These are phyloP conservation scores for Phymorhynchus buccinoides DNA, from an alignment of 1,140 invertebrate species.

Conservation along the genomic window DNA sequence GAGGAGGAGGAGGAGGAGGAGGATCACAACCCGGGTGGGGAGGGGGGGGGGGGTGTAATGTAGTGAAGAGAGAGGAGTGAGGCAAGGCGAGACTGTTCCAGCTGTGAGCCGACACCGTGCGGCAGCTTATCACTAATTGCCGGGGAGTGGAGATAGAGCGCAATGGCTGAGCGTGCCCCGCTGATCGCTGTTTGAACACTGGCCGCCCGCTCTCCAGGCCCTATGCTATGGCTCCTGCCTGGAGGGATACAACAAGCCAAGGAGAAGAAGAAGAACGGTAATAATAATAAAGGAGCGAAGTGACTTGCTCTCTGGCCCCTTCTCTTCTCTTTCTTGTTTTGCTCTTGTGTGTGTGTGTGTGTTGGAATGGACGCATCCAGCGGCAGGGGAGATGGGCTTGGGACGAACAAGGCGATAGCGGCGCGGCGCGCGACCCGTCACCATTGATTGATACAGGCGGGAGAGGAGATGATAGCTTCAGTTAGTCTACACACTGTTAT, in stretches of 20 bases:
- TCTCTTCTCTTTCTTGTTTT: neutral
- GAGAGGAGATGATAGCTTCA: conserved; percentile 32
- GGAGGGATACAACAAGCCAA: neutral
- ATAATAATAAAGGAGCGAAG: neutral
- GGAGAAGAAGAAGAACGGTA: neutral
- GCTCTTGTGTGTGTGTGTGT: neutral
- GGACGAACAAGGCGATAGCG: neutral
- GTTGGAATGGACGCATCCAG: conserved; percentile 7
- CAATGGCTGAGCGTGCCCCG: conserved; percentile 7
- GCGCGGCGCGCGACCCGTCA: conserved; percentile 4
- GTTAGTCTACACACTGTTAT: conserved; percentile 27
- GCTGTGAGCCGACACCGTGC: conserved; percentile 16
- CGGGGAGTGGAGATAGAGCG: conserved; percentile 23
- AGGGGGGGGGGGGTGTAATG: neutral
- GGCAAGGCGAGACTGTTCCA: neutral
- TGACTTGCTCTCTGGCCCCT: conserved; percentile 7
- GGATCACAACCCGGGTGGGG: no score
- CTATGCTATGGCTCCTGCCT: neutral
- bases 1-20: neutral
- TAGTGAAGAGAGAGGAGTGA: neutral
- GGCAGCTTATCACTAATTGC: conserved; percentile 28
- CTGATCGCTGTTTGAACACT: conserved; percentile 24
- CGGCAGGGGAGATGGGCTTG: neutral
- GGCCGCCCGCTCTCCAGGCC: conserved; percentile 10
- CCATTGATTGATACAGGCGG: conserved; percentile 26